Base-by-base conservation (phyloP, 1,140 invertebrate genomes). In the Cardiocondyla obscurior region DNA sequence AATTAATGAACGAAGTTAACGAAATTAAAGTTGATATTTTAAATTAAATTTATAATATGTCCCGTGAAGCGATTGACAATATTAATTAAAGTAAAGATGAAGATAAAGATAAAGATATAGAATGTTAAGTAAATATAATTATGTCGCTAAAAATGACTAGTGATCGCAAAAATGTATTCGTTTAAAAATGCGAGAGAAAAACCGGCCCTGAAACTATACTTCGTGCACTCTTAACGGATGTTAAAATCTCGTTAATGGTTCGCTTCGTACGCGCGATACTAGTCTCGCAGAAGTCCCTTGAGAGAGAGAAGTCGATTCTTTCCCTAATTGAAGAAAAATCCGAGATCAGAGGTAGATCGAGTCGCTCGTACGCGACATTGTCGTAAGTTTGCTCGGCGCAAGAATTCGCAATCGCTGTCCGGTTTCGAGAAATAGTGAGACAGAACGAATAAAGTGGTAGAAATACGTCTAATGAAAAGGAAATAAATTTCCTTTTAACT, bases 251-350 rank as follows among this genome's bases (percentile, higher is more conserved):
- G 25, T 77, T 82, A 82, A 82, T 82, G 81, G 58, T 64, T 55
- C 58, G 46, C 81, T 62, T 82, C 46, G 72, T 79, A 65, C 16
- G 33, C 62, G 44, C 74, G 70, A 46, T 57, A 25, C 36, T 62
- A 25, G 44, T 42, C 42, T 22, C 25, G 22, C 30, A 64, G 46
- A 76, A 62, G 19, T 76, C 25, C 44, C 36, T 58, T 19, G 14
- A 51, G 25, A 53, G 25, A 53, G 42, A 42, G 53, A 14, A 49
- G n/a, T 19, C 64, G 67, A 82, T 82, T 70, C 55, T 82, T 73
- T 82, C 67, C 25, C 81, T 77, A 65, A 82, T 77, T 82, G 73
- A 64, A 77, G 58, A 77, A 77, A 82, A 77, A 82, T n/a, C 39
- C 28, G 58, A 74, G 70, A 76, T 82, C 57, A 36, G 25, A 60